phyloP scores from a whole-genome alignment of 2,113 vertebrate species.

The Chrysemys picta region DNA sequence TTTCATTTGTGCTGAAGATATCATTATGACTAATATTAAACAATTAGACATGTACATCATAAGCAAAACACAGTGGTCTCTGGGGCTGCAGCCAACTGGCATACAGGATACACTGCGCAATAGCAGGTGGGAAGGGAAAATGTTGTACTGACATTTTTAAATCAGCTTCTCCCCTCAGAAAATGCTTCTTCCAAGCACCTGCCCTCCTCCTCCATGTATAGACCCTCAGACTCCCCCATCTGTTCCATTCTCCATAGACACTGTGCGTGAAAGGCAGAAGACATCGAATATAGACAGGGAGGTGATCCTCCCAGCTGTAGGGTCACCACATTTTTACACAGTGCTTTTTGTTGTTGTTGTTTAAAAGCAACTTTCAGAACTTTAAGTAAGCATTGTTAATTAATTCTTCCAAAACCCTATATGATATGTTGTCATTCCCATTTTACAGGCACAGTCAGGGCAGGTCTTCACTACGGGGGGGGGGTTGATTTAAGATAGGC shows the following conservation, averaged over 20 bases:
- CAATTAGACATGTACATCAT: not conserved
- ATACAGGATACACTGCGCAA: not conserved
- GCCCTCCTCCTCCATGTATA: not conserved
- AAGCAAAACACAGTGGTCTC: not conserved
- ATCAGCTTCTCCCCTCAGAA: not conserved
- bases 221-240: not conserved
- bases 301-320: not conserved
- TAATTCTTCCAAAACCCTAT: not conserved
- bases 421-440: fast-evolving
- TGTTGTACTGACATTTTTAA: not conserved
- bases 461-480: too few species aligned
- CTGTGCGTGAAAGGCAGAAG: not conserved
- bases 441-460: not conserved
- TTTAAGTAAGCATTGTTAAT: not conserved
- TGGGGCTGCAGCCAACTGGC: not conserved
- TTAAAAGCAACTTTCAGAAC: not conserved
- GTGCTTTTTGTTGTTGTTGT: not conserved
- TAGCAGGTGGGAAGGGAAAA: not conserved
- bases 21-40: not conserved
- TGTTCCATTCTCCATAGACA: not conserved
- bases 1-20: not conserved
- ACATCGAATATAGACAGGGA: not conserved
- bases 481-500: too few species aligned
- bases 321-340: not conserved
- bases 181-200: not conserved